phyloP scores from a whole-genome alignment of 1,140 invertebrate species.

The Rhyacophila brunnea region DNA sequence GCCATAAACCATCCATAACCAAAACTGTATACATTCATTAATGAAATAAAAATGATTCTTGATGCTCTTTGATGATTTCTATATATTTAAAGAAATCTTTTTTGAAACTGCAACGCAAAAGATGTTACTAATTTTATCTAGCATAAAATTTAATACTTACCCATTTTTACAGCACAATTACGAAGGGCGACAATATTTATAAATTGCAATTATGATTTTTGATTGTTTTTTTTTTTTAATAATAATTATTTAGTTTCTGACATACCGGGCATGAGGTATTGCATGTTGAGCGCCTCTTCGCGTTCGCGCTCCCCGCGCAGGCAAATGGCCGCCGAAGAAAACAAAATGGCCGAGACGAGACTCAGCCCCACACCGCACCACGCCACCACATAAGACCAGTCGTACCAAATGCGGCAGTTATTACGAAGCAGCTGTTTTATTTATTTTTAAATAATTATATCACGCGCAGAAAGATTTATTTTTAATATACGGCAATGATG shows the following conservation, averaged over 20 bases:
- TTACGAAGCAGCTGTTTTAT: constrained; percentile 79
- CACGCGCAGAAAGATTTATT: not conserved
- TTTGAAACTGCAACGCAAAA: too few relatives aligned
- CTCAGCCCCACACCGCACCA: constrained; percentile 91
- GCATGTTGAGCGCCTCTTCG: constrained; percentile 94
- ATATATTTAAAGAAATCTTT: too few relatives aligned
- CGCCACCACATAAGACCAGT: constrained; percentile 94
- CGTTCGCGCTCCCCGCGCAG: constrained; percentile 87
- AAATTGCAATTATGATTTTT: not conserved
- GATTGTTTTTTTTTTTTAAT: not conserved
- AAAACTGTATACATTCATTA: too few relatives aligned
- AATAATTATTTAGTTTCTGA: constrained; percentile 13
- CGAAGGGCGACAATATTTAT: too few relatives aligned
- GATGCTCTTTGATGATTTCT: too few relatives aligned
- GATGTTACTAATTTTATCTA: too few relatives aligned
- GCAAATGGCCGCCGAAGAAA: constrained; percentile 89
- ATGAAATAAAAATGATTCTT: too few relatives aligned
- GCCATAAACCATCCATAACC: too few relatives aligned
- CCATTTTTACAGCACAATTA: too few relatives aligned
- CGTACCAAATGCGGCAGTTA: constrained; percentile 83
- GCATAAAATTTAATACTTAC: too few relatives aligned
- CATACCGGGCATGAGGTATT: constrained; percentile 96
- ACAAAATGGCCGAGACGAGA: constrained; percentile 84
- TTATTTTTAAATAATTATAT: constrained; percentile 1
- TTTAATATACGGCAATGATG: too few relatives aligned